Evolutionary conservation across 2,113 vertebrate species (phyloP).

Genomic region (Prochilodus magdalenae): DNA sequence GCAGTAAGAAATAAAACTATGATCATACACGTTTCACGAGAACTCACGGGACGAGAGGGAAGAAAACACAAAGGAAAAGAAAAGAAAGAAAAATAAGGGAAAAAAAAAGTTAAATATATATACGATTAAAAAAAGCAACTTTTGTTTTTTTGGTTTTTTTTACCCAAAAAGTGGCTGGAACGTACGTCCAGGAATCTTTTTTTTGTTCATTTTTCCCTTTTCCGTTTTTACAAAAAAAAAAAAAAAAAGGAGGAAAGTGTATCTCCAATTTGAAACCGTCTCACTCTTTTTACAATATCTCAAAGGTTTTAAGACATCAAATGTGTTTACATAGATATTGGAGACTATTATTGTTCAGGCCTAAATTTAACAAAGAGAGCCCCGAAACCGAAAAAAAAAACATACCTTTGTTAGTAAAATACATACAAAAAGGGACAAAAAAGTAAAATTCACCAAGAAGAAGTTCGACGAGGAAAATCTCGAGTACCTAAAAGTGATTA

Average conservation of each 20-base stretch:
- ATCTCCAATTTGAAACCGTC: conserved; percentile 60
- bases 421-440: conserved; percentile 74
- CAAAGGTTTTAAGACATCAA: conserved; percentile 83
- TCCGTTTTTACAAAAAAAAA: conserved; percentile 69
- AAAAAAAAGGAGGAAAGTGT: no score
- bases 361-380: conserved; percentile 77
- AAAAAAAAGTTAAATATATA: no score
- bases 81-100: conserved; percentile 72
- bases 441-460: conserved; percentile 71
- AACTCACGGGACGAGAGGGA: conserved; percentile 76
- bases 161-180: conserved; percentile 78
- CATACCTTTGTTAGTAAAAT: conserved; percentile 77
- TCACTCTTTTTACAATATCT: conserved; percentile 80
- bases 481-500: conserved; percentile 73
- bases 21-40: conserved; percentile 79
- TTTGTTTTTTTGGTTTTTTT: conserved; percentile 60
- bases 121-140: conserved; percentile 66
- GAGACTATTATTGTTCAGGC: conserved; percentile 78
- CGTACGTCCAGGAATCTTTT: conserved; percentile 65
- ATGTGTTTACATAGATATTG: conserved; percentile 77
- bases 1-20: conserved; percentile 79
- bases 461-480: conserved; percentile 69
- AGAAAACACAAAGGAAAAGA: conserved; percentile 75
- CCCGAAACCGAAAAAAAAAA: conserved; percentile 54
- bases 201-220: conserved; percentile 36